Percentiles rank a stretch among this genome's conserved stretches.
Conservation (phyloP, 2,888 invertebrate genomes). For the Creontiades dilutus region DNA sequence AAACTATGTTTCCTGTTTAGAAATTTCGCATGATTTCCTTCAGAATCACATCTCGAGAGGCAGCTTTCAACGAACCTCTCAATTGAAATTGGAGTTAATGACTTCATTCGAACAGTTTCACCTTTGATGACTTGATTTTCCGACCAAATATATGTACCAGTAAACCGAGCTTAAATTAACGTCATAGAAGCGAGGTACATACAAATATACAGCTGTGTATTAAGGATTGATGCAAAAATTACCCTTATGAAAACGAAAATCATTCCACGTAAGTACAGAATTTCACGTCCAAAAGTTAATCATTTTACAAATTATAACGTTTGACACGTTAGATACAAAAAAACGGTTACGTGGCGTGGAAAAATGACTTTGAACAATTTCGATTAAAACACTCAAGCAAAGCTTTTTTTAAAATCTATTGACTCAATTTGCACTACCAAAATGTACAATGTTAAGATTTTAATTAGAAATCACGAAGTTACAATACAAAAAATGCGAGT, state of each 20-base stretch:
- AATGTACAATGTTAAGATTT: slow-evolving; percentile 3
- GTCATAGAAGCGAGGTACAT: too few species aligned
- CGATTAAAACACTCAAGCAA: not conserved
- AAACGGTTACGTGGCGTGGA: not conserved
- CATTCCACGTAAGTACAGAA: not conserved
- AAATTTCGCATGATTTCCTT: too few species aligned
- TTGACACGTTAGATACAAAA: not conserved
- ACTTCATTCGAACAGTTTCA: too few species aligned
- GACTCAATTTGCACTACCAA: slow-evolving; percentile 6
- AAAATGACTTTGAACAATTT: not conserved
- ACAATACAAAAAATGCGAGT: slow-evolving; percentile 25
- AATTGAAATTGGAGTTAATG: too few species aligned
- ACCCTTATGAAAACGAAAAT: not conserved
- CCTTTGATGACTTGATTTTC: too few species aligned
- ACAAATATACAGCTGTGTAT: too few species aligned
- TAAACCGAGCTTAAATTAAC: too few species aligned
- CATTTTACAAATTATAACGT: not conserved
- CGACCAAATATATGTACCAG: too few species aligned
- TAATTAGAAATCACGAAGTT: not conserved
- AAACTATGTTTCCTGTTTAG: too few species aligned
- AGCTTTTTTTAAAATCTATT: not conserved
- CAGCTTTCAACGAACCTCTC: too few species aligned
- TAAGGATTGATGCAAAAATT: not conserved
- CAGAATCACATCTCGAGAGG: too few species aligned
- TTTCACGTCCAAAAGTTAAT: not conserved